Percentiles rank a stretch among this genome's conserved stretches.
These are phyloP conservation scores for Stylophora pistillata DNA, from an alignment of 64 coral and sea anemone species.

Conservation along the genomic window DNA sequence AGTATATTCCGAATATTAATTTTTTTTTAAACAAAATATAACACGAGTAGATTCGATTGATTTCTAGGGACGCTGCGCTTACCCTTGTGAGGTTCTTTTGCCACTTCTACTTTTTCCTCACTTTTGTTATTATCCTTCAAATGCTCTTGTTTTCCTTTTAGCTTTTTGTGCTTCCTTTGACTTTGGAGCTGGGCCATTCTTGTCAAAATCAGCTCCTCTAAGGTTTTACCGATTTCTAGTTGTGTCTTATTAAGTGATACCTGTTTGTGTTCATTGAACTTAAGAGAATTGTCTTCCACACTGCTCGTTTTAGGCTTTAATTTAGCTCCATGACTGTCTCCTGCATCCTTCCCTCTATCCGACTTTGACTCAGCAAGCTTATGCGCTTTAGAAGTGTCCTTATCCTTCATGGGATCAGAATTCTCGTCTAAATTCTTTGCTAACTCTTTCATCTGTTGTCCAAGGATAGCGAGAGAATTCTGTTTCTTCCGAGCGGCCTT, in stretches of 20 bases:
- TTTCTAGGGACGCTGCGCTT: background rate
- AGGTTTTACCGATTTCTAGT: constrained; percentile 9
- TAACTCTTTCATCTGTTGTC: constrained; percentile 33
- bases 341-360: too few species aligned
- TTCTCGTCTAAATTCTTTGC: background rate
- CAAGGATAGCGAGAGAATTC: background rate
- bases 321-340: background rate
- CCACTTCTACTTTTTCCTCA: background rate
- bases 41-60: background rate
- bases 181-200: constrained; percentile 25
- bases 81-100: background rate
- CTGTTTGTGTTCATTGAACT: background rate
- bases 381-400: background rate
- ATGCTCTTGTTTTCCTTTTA: background rate
- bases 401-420: background rate
- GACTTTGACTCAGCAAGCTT: background rate
- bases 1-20: background rate
- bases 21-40: background rate
- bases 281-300: background rate
- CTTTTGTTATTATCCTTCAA: background rate
- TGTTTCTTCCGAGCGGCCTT: background rate
- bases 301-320: background rate
- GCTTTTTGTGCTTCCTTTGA: background rate
- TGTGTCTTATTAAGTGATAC: constrained; percentile 11
- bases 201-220: constrained; percentile 36